A percentile compares a stretch with the other conserved stretches of the same genome.
Evolutionary conservation across 1,140 invertebrate genomes (phyloP).

Genomic region (Druon quercuslanigerum): DNA sequence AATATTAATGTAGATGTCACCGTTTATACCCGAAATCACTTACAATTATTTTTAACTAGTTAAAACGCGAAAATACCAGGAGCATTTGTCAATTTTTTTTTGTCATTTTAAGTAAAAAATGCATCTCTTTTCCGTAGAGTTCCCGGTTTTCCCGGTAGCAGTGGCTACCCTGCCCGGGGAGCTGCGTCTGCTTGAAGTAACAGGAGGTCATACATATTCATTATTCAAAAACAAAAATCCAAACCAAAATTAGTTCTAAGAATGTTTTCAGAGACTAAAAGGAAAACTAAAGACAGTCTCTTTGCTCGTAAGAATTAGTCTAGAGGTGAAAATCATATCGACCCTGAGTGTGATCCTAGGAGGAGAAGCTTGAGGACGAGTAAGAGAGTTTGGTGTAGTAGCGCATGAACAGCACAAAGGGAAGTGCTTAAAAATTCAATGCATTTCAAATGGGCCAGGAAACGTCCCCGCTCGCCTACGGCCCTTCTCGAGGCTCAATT

Average conservation of each 20-base stretch:
- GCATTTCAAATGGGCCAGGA: constrained; percentile 72
- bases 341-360: constrained; percentile 10
- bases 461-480: constrained; percentile 54
- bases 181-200: too few relatives aligned
- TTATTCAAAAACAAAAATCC: neutral
- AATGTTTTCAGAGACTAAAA: neutral
- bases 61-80: too few relatives aligned
- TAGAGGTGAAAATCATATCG: constrained; percentile 1
- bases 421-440: constrained; percentile 73
- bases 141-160: too few relatives aligned
- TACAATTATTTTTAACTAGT: too few relatives aligned
- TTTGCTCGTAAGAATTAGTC: neutral
- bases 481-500: constrained; percentile 51
- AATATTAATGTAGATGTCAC: too few relatives aligned
- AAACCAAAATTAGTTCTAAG: neutral
- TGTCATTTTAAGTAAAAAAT: too few relatives aligned
- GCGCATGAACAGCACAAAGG: constrained; percentile 55
- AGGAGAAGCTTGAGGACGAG: constrained; percentile 18
- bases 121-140: too few relatives aligned
- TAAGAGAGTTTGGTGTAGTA: constrained; percentile 2
- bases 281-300: neutral
- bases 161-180: too few relatives aligned
- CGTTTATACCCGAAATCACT: too few relatives aligned
- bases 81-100: too few relatives aligned
- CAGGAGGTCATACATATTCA: too few relatives aligned